Evolutionary conservation across 2,113 vertebrate genomes (phyloP), one percentile per base, ranked within the genome.

Genomic region (Globicephala melas): DNA sequence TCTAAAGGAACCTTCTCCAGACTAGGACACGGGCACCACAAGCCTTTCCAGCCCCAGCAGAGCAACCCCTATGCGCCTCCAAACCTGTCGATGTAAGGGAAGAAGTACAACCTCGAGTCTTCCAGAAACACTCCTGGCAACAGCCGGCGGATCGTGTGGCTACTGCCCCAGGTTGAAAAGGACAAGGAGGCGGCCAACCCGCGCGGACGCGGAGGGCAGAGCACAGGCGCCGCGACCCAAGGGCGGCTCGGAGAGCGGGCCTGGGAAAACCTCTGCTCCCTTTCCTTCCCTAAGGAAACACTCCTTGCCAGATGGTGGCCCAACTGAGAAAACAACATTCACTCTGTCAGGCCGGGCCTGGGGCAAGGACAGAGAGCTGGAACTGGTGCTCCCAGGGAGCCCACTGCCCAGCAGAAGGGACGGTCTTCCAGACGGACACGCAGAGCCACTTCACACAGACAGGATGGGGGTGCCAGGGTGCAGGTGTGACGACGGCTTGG

Each of bases 231-330:
- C 3, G 15, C 1, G 13, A 44, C 63, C 71, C 0, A 0, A 44
- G 55, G 0, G 0, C 0, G 8, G 68, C 71, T 17, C 7, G 8
- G 50, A 41, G 0, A 12, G 47, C 0, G 2, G 31, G 47, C 31
- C 6, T 20, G n/a, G 44, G 26, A 20, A n/a, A 18, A 13, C 28
- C 23, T 55, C 11, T 65, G 77, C 81, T 17, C 26, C 58, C 11
- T 53, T 31, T 20, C 73, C 38, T 71, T 73, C 63, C 31, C 36
- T 55, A 47, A n/a, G n/a, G 17, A 86, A 41, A 71, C 0, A 8
- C 17, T 76, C 68, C 91, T 23, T 21, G 28, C 38, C 26, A 53
- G 33, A 10, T 7, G 33, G 33, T 0, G 14, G 70, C 1, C 21
- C 47, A 28, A 63, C 4, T 21, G 68, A 60, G 77, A 70, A 86